Evolutionary conservation across 2,888 invertebrate genomes (phyloP).

Genomic region (Lasioglossum villosulum): DNA sequence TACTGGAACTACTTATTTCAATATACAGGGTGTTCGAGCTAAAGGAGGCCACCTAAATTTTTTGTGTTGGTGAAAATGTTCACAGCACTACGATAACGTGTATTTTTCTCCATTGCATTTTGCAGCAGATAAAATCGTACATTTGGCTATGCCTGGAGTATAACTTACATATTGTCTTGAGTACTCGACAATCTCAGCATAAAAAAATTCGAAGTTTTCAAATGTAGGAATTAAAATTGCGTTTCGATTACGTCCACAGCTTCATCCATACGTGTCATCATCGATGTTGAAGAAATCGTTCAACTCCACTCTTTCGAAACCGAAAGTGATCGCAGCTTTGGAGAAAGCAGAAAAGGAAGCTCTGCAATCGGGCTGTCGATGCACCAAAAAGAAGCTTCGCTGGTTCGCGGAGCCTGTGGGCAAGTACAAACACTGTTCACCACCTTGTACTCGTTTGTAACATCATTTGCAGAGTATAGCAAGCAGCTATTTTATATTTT

Average conservation of each 20-base stretch:
- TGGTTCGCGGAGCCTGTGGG: slow-evolving; percentile 30
- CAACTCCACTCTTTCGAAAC: slow-evolving; percentile 49
- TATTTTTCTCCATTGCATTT: too few relatives aligned
- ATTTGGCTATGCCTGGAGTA: too few relatives aligned
- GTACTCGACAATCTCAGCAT: too few relatives aligned
- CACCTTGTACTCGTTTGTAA: neutral
- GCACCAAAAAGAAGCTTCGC: slow-evolving; percentile 46
- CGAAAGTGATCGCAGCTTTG: slow-evolving; percentile 2
- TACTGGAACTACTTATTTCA: too few relatives aligned
- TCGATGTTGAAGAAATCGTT: slow-evolving; percentile 58
- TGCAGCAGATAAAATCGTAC: too few relatives aligned
- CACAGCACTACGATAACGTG: too few relatives aligned
- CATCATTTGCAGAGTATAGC: neutral
- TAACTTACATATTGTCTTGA: too few relatives aligned
- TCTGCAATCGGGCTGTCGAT: neutral
- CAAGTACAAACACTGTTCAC: slow-evolving; percentile 25
- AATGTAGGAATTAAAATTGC: neutral
- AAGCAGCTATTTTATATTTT: neutral
- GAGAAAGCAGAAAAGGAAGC: neutral
- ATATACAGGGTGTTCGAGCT: too few relatives aligned
- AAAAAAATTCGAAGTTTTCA: neutral
- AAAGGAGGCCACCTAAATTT: too few relatives aligned
- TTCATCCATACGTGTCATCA: slow-evolving; percentile 53
- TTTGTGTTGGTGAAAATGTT: too few relatives aligned
- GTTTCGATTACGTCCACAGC: slow-evolving; percentile 25